Evolutionary conservation across 2,113 vertebrate species (phyloP), one percentile per base, ranked within the genome.

Genomic region (Dicaeum eximium): DNA sequence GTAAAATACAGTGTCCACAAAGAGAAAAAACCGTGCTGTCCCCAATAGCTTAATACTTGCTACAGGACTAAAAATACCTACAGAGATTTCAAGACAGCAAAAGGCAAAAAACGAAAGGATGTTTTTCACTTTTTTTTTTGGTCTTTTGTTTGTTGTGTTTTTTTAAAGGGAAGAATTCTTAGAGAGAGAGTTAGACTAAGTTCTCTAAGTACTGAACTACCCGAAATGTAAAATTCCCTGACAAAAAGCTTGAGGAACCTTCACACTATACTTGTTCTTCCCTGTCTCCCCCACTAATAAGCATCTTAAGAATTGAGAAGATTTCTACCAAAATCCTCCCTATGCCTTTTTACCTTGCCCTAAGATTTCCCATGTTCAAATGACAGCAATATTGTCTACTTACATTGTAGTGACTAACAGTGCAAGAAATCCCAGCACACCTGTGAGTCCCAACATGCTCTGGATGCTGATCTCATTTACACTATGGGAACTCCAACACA

Each of bases 401-500:
- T 42, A 24, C 2, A n/a, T 0, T 30, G 14, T 1, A 82, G 22
- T 48, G 54, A 58, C 45, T 54, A 9, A 10, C 6, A 50, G 1
- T 3, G 42, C 31, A 70, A 61, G 42, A 84, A 86, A 79, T 22
- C 11, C 16, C 66, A 89, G 54, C 14, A 66, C 6, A 66, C 3
- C n/a, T 21, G 19, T 20, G 23, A 87, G 62, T 69, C 19, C 57
- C 17, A 86, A 38, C 58, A 61, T 22, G 37, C 17, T 31, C 19
- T 48, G n/a, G 25, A 71, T 20, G 25, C 9, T 45, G 13, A 48
- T 79, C 40, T 75, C 40, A 61, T 79, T 70, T 61, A 47, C 22
- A 37, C 8, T 45, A 11, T 0, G 0, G 15, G 15, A 64, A 75
- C 20, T 7, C 40, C 51, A 91, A 19, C 38, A 38, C 11, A 11